phyloP scores from a whole-genome alignment of 2,888 invertebrate species.

The Criorhina ranunculi region DNA sequence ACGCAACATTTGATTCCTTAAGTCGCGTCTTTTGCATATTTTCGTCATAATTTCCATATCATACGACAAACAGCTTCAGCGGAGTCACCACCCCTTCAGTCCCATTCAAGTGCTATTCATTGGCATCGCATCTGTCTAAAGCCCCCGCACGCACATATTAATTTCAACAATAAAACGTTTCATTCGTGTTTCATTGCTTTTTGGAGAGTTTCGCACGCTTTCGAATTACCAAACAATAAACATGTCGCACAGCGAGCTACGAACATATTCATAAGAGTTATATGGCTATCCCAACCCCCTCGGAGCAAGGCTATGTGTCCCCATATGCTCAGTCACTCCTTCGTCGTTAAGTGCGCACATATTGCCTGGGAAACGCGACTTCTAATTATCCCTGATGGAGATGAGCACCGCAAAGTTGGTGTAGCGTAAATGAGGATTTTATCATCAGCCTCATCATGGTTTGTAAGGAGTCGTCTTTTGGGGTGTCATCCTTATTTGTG shows the following conservation, averaged over 20 bases:
- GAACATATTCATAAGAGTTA: constrained; percentile 57
- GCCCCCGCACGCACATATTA: constrained; percentile 52
- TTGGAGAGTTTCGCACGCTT: constrained; percentile 68
- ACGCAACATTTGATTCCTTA: constrained; percentile 52
- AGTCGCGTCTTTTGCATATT: constrained; percentile 48
- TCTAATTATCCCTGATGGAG: constrained; percentile 66
- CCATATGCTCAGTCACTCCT: constrained; percentile 34
- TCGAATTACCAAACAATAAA: constrained; percentile 75
- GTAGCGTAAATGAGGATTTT: constrained; percentile 62
- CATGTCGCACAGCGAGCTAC: constrained; percentile 62
- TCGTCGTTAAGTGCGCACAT: constrained; percentile 38
- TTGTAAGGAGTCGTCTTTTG: constrained; percentile 13
- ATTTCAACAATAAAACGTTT: constrained; percentile 71
- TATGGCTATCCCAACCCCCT: constrained; percentile 1
- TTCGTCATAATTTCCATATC: constrained; percentile 55
- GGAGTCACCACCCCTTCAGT: constrained; percentile 20
- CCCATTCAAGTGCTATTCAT: constrained; percentile 16
- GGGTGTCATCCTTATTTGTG: constrained; percentile 26
- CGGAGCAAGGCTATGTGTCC: constrained; percentile 23
- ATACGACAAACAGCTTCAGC: constrained; percentile 43
- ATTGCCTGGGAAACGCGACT: constrained; percentile 62
- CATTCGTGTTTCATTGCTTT: constrained; percentile 57
- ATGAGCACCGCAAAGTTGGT: constrained; percentile 42
- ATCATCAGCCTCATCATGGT: constrained; percentile 48
- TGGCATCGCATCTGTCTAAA: constrained; percentile 34